These are phyloP conservation scores for Actinostola sp. DNA, from an alignment of 92 coral and sea anemone genomes.

Conservation along the genomic window DNA sequence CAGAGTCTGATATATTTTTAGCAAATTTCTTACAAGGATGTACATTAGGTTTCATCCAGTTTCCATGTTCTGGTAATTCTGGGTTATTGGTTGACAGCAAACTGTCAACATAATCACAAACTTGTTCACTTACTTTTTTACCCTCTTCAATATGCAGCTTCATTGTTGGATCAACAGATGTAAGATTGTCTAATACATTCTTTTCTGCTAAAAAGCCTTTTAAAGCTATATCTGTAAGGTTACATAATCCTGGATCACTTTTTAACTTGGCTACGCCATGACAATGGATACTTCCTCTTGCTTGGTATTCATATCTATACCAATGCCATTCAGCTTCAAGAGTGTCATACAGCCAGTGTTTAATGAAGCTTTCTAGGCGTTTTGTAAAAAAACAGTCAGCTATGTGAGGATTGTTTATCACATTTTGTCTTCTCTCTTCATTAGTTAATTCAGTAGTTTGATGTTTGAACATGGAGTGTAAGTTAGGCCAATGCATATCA, in stretches of 20 bases:
- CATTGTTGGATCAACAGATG: constrained; percentile 26
- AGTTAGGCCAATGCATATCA: constrained; percentile 83
- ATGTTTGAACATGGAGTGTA: constrained; percentile 54
- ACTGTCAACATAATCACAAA: constrained; percentile 70
- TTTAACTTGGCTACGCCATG: constrained; percentile 58
- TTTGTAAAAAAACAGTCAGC: constrained; percentile 73
- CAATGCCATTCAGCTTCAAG: constrained; percentile 70
- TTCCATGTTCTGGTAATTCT: constrained; percentile 60
- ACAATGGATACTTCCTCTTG: constrained; percentile 59
- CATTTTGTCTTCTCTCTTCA: constrained; percentile 52
- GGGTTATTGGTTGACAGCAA: constrained; percentile 72
- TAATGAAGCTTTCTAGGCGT: constrained; percentile 58
- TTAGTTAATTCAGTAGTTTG: constrained; percentile 18
- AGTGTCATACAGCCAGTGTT: constrained; percentile 63
- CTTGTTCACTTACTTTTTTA: constrained; percentile 50
- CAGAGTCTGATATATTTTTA: constrained; percentile 47
- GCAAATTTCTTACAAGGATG: constrained; percentile 66
- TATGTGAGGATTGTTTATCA: constrained; percentile 67
- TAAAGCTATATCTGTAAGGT: constrained; percentile 44
- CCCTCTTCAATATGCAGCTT: constrained; percentile 40
- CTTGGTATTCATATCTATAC: constrained; percentile 63
- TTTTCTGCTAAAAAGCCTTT: constrained; percentile 55
- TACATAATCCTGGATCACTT: constrained; percentile 66
- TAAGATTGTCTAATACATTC: constrained; percentile 10
- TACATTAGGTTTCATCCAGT: constrained; percentile 65